A percentile compares a stretch with the other conserved stretches of the same genome.
Evolutionary conservation across 2,113 vertebrate species (phyloP).

Genomic region (Carlito syrichta): DNA sequence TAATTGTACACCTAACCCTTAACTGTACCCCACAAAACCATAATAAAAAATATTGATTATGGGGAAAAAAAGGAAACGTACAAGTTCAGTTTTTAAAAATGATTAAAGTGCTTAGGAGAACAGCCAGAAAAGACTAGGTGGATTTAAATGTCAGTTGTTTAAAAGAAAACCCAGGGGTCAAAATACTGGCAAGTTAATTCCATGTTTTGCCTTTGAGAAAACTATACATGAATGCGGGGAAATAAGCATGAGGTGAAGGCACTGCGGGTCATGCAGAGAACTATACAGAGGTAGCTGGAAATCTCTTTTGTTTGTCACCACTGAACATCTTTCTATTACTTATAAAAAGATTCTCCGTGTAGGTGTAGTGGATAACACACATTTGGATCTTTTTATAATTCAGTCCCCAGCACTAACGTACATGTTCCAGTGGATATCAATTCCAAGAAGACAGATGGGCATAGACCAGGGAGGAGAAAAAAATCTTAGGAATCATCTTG

Average conservation of each 20-base stretch:
- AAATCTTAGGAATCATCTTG: not conserved
- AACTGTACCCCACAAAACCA: too few species aligned
- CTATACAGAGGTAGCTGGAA: not conserved
- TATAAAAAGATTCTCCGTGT: not conserved
- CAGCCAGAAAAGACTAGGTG: not conserved
- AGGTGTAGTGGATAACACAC: not conserved
- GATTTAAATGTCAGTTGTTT: not conserved
- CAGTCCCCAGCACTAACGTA: not conserved
- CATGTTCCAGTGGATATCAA: not conserved
- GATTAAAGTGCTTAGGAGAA: not conserved
- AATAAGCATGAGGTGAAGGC: not conserved
- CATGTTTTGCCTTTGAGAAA: not conserved
- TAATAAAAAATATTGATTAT: too few species aligned
- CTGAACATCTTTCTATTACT: not conserved
- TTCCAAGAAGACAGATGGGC: not conserved
- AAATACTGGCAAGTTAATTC: not conserved
- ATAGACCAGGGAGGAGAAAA: not conserved
- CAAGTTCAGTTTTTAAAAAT: not conserved
- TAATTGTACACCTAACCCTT: too few species aligned
- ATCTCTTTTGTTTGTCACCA: not conserved
- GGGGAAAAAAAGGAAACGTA: too few species aligned
- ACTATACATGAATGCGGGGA: not conserved
- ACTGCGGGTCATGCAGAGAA: not conserved
- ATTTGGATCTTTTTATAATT: not conserved
- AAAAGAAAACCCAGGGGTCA: not conserved